phyloP scores from a whole-genome alignment of 2,113 vertebrate species.

The Lophura nycthemera region DNA sequence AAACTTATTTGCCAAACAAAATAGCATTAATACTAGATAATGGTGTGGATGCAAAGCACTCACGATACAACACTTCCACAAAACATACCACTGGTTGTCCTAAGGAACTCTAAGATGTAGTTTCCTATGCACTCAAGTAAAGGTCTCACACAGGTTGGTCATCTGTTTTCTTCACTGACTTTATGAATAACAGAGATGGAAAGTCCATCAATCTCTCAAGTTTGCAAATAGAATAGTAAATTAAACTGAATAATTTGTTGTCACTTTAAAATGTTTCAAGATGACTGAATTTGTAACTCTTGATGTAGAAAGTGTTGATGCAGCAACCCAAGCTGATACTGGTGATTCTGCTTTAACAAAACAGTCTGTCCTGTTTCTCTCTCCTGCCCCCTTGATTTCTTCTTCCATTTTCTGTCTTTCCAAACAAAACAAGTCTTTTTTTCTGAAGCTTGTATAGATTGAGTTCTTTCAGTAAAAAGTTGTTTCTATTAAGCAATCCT shows the following conservation, averaged over 20 bases:
- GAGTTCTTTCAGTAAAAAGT: neutral
- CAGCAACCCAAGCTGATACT: neutral
- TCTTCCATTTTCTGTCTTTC: neutral
- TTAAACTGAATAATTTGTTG: neutral
- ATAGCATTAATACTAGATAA: neutral
- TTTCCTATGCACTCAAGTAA: neutral
- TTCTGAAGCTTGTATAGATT: neutral
- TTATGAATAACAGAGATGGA: neutral
- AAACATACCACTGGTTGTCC: neutral
- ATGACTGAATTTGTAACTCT: neutral
- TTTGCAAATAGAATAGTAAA: neutral
- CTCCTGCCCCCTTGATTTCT: neutral
- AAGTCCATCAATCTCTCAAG: neutral
- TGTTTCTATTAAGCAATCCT: neutral
- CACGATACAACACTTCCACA: fast-evolving
- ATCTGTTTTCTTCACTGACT: neutral
- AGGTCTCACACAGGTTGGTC: neutral
- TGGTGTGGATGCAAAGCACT: neutral
- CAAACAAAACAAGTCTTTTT: neutral
- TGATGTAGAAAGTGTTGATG: neutral
- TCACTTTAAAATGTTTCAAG: neutral
- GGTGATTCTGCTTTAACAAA: neutral
- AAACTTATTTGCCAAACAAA: neutral
- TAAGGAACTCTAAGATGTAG: neutral
- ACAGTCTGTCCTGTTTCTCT: neutral